Evolutionary conservation across 2,113 vertebrate genomes (phyloP), one percentile per base, ranked within the genome.

Genomic region (Pygoscelis antarcticus): DNA sequence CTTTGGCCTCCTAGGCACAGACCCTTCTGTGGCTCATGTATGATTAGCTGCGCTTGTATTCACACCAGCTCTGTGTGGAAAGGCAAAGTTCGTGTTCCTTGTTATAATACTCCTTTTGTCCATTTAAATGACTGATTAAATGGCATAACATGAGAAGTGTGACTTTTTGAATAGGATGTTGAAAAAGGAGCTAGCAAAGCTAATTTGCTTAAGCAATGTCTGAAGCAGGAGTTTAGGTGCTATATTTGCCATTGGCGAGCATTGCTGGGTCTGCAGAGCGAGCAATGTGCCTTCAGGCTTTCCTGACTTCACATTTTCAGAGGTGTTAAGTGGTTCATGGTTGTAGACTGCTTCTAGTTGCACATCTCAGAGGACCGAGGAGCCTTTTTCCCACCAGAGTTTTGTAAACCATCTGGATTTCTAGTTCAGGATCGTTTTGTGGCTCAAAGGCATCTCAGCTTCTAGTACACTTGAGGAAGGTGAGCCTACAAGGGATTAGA

Each of bases 161-260:
- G 16, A 27, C 7, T 58, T 61, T 34, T 89, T 23, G n/a, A 32
- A 49, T 74, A 60, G 34, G 17, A 19, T 44, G 12, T 20, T 82
- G 5, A 8, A 16, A 54, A 27, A 54, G 7, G 32, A 74, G 40
- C 49, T 57, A 11, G 18, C 58, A 44, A 34, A 54, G 16, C 21
- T 10, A 18, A 18, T 47, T 66, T 4, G 10, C 36, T 66, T 3
- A 13, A 42, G 42, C 15, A 32, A 20, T 0, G 10, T 17, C 58
- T 42, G 62, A 69, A 47, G 11, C 79, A n/a, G 66, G 71, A 47
- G 12, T n/a, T 75, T 1, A 2, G 1, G n/a, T 38, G 62, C 22
- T 16, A 32, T 4, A 2, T 55, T 60, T 34, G 38, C 54, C 34
- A 0, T 46, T 2, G 1, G 22, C 0, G 7, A 58, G 29, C 8